Base-by-base conservation (phyloP, 2,888 invertebrate genomes). In the Blastobasis adustella region DNA sequence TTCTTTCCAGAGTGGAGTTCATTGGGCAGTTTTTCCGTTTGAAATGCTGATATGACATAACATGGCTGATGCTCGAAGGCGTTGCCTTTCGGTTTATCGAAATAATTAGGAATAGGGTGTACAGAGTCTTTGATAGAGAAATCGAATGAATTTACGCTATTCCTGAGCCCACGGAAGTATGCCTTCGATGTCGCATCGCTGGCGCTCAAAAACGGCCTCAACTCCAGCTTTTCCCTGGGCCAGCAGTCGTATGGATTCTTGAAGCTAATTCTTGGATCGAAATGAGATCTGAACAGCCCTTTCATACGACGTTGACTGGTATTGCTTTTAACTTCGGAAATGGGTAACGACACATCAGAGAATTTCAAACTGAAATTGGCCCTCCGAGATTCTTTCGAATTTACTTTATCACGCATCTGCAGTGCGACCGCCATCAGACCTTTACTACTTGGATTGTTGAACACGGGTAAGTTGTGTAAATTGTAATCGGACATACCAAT, bases 401-500 rank as follows among this genome's bases (percentile, higher is more conserved):
- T 57, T 79, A 73, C 64, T 71, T 75, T 1, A 82, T 23, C 23
- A 23, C 23, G 23, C 23, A 57, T n/a, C 59, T 76, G 73, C 4
- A 81, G 74, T 1, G 66, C 67, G 10, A 83, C 69, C 0, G 78
- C 72, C 63, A 74, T 69, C 1, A 65, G 60, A 6, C 67, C 76
- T 61, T 71, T 65, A 0, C 62, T 46, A 4, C 54, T 42, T 4
- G 73, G 65, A 50, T 78, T 71, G 44, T 58, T 77, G 4, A 58
- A 57, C 71, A 79, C 71, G 5, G 77, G 70, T 45, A 82, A 72
- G 37, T 77, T 62, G 45, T 82, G 72, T n/a, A 83, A 61, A 52
- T 77, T 61, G 46, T 79, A 80, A 51, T 76, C 76, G 4, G 77
- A 73, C 41, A 83, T 67, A 58, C 80, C 72, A 53, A 82, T 72